Conservation (phyloP, 2,888 invertebrate genomes). For the Leptogaster cylindrica region DNA sequence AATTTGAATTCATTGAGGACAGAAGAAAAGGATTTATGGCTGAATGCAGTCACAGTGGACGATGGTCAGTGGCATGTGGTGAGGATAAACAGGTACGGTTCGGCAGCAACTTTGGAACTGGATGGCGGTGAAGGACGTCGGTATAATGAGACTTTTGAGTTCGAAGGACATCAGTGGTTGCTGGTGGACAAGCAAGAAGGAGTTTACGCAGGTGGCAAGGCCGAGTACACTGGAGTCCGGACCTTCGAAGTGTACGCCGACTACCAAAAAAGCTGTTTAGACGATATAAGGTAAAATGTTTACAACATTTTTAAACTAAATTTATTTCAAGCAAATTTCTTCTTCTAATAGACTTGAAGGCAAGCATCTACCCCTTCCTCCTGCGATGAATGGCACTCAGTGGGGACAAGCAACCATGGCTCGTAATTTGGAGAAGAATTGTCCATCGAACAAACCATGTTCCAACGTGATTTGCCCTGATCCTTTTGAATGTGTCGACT, state of each 20-base stretch:
- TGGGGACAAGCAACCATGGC: constrained; percentile 97
- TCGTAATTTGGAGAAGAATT: constrained; percentile 87
- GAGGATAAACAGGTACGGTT: constrained; percentile 87
- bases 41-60: constrained; percentile 87
- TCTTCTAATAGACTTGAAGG: constrained; percentile 76
- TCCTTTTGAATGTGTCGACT: constrained; percentile 92
- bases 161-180: constrained; percentile 90
- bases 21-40: constrained; percentile 88
- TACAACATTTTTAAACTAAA: not conserved
- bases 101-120: constrained; percentile 88
- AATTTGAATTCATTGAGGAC: constrained; percentile 90
- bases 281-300: constrained; percentile 66
- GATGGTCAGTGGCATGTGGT: constrained; percentile 98
- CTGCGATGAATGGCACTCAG: constrained; percentile 93
- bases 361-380: constrained; percentile 91
- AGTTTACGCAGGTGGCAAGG: constrained; percentile 94
- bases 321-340: no score
- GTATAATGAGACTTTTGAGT: constrained; percentile 91
- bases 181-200: constrained; percentile 93
- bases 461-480: constrained; percentile 92
- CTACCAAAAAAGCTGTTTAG: constrained; percentile 85
- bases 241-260: constrained; percentile 95
- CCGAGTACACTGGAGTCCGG: constrained; percentile 91
- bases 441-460: constrained; percentile 94
- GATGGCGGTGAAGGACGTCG: constrained; percentile 95